Evolutionary conservation across 2,113 vertebrate genomes (phyloP).

Genomic region (Cepphus grylle): DNA sequence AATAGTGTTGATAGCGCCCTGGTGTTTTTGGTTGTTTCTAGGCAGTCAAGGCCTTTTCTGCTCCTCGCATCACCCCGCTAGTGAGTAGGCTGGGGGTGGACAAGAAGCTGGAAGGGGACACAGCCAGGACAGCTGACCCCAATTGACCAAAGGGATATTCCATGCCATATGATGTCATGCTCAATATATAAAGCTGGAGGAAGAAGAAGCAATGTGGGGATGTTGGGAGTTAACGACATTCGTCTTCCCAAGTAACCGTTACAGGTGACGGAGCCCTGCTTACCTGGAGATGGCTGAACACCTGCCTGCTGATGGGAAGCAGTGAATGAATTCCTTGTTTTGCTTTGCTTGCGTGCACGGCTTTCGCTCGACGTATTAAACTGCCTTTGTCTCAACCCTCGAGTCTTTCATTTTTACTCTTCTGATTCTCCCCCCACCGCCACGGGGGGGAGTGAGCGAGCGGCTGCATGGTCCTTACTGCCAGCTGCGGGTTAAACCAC

Average conservation of each 20-base stretch:
- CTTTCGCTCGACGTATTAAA: not conserved
- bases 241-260: not conserved
- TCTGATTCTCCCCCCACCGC: not conserved
- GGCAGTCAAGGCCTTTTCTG: not conserved
- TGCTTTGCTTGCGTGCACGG: not conserved
- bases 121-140: not conserved
- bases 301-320: not conserved
- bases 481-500: not conserved
- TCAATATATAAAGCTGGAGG: not conserved
- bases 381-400: not conserved
- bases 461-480: not conserved
- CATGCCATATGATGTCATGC: not conserved
- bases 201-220: not conserved
- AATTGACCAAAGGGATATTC: not conserved
- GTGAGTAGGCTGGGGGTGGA: not conserved
- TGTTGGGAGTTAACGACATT: not conserved
- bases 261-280: not conserved
- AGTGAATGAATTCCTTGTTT: not conserved
- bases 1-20: not conserved
- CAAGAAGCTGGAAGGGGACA: not conserved
- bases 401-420: not conserved
- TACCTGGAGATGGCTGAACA: not conserved
- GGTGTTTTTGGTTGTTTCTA: not conserved
- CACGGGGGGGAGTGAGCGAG: not conserved
- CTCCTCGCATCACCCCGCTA: not conserved